These are phyloP conservation scores for Pristiophorus japonicus DNA, from an alignment of 2,113 vertebrate species.

Conservation along the genomic window DNA sequence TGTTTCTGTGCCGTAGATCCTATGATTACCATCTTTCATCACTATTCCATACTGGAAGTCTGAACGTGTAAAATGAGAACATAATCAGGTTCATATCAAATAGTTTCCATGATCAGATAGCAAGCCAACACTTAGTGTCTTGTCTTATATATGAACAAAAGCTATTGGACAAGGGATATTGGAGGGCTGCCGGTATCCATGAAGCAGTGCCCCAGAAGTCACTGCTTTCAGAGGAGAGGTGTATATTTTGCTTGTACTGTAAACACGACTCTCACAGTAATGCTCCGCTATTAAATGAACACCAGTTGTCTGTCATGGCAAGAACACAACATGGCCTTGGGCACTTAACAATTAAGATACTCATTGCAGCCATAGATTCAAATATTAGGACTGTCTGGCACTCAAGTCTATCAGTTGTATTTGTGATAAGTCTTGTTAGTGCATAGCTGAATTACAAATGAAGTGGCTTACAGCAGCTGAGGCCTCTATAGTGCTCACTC, in stretches of 20 bases:
- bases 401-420: background rate
- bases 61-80: background rate
- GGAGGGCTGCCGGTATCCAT: background rate
- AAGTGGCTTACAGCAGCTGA: background rate
- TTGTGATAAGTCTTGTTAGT: background rate
- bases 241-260: background rate
- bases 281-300: background rate
- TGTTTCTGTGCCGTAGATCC: too few species aligned
- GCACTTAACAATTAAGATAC: background rate
- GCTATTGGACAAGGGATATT: too few species aligned
- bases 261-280: background rate
- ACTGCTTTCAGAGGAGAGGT: background rate
- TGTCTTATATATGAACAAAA: background rate
- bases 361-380: background rate
- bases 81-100: background rate
- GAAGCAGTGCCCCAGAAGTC: background rate
- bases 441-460: background rate
- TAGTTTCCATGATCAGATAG: background rate
- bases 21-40: background rate
- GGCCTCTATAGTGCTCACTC: background rate
- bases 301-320: background rate
- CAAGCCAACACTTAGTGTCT: background rate
- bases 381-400: background rate
- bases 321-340: background rate
- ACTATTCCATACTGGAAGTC: background rate